Evolutionary conservation across 1,140 invertebrate genomes (phyloP).

Genomic region (Nasonia longicornis): DNA sequence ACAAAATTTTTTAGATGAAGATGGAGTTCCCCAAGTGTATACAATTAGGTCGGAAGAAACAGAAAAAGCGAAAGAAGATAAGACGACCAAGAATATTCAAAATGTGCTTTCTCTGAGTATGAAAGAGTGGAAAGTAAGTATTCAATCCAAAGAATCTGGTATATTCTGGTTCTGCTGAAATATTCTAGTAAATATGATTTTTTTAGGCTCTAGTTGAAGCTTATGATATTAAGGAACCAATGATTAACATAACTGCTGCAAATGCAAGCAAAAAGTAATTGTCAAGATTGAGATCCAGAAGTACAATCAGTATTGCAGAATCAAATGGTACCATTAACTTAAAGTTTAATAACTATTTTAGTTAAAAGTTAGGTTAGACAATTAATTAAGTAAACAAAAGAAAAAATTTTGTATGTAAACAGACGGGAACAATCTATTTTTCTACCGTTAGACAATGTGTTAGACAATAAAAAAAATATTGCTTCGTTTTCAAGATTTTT

Average conservation of each 20-base stretch:
- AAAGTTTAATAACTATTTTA: neutral
- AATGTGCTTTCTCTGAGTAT: conserved; percentile 67
- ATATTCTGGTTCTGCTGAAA: conserved; percentile 19
- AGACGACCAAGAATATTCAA: conserved; percentile 61
- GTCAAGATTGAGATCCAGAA: neutral
- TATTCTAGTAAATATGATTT: conserved; percentile 39
- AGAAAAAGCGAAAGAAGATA: conserved; percentile 54
- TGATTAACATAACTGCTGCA: conserved; percentile 55
- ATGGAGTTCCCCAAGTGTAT: conserved; percentile 61
- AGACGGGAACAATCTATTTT: neutral
- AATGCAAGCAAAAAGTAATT: conserved; percentile 1
- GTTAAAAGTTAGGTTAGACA: too few relatives aligned
- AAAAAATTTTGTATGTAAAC: too few relatives aligned
- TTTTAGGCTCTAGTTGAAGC: conserved; percentile 55
- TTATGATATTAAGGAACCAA: conserved; percentile 55
- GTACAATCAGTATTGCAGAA: conserved; percentile 9
- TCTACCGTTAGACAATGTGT: neutral
- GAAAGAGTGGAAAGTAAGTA: conserved; percentile 68
- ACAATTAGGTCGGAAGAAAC: conserved; percentile 58
- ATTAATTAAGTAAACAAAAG: neutral
- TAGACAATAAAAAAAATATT: neutral
- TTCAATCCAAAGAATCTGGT: conserved; percentile 21
- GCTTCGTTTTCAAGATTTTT: neutral
- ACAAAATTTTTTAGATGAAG: conserved; percentile 55
- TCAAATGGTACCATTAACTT: neutral